Conservation (phyloP, 1,140 invertebrate genomes). For the Monomorium pharaonis region DNA sequence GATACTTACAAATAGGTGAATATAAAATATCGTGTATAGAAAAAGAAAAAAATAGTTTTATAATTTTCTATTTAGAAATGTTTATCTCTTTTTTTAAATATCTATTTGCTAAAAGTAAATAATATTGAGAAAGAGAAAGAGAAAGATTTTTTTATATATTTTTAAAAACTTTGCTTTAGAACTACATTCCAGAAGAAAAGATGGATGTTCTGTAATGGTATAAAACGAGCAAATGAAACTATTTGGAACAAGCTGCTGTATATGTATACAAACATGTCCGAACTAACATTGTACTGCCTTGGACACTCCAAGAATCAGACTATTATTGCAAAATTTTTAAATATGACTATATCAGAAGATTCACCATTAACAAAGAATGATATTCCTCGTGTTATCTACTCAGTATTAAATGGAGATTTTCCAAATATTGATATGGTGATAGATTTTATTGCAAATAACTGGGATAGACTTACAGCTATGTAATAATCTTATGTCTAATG, state of each 20-base stretch:
- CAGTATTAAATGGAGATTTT: not conserved
- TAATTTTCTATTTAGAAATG: not conserved
- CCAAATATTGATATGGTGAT: not conserved
- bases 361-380: not conserved
- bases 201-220: slow-evolving; percentile 31
- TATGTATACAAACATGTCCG: not conserved
- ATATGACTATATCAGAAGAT: slow-evolving; percentile 25
- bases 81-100: not conserved
- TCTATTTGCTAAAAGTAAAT: not conserved
- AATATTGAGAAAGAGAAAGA: no score
- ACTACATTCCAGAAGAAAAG: not conserved
- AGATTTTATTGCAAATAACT: slow-evolving; percentile 15
- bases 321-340: slow-evolving; percentile 34
- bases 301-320: not conserved
- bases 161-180: slow-evolving; percentile 16
- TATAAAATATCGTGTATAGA: not conserved
- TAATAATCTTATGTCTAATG: slow-evolving; percentile 3
- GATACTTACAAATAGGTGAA: not conserved
- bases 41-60: not conserved
- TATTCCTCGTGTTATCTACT: not conserved
- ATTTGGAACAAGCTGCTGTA: slow-evolving; percentile 25
- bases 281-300: not conserved
- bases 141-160: not conserved
- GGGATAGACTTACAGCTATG: not conserved
- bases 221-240: slow-evolving; percentile 30